These are phyloP conservation scores for Dendrocincla tyrannina DNA, from an alignment of 2,797 vertebrate species.

Conservation along the genomic window DNA sequence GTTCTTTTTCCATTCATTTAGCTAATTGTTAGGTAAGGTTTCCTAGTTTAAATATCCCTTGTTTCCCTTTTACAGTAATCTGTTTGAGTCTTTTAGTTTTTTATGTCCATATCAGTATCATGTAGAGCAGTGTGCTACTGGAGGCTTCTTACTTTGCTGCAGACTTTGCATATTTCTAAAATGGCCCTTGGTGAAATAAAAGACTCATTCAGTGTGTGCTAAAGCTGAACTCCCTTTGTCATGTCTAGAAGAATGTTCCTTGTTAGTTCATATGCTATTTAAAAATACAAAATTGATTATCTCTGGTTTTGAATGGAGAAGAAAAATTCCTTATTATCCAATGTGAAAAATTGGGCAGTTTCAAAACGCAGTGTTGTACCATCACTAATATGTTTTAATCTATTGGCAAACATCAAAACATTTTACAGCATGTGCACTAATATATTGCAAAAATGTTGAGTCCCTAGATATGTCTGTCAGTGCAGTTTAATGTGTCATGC, in stretches of 20 bases:
- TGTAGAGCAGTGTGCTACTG: not conserved
- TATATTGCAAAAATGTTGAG: not conserved
- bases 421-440: conserved; percentile 34
- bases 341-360: not conserved
- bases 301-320: not conserved
- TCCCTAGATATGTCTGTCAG: not conserved
- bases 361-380: not conserved
- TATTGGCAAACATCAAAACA: not conserved
- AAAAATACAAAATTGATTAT: not conserved
- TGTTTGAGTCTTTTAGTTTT: not conserved
- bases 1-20: conserved; percentile 38
- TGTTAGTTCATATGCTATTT: not conserved
- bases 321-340: not conserved
- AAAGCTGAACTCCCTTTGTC: conserved; percentile 25
- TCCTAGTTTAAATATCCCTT: conserved; percentile 16
- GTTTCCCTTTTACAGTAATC: conserved; percentile 4
- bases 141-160: not conserved
- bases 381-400: not conserved
- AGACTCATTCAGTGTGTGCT: not conserved
- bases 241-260: not conserved
- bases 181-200: not conserved
- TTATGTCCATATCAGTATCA: not conserved
- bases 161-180: not conserved
- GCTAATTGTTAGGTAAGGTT: conserved; percentile 6
- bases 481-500: conserved; percentile 18